Base-by-base conservation (phyloP, 2,113 vertebrate species). In the Lamprologus tigripictilis region DNA sequence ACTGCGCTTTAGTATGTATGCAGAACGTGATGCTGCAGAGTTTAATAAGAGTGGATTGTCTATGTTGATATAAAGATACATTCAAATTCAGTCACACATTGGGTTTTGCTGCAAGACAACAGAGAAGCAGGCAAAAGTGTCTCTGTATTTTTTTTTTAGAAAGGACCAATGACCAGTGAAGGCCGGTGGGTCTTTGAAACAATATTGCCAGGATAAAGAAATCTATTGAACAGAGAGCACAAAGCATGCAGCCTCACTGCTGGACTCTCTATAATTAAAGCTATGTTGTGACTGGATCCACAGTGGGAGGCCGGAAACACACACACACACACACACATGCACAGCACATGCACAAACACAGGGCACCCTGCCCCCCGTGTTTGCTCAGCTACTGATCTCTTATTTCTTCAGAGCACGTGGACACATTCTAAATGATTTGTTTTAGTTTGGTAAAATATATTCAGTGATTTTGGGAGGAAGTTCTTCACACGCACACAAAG, bases 261-360 rank as follows among this genome's bases (percentile, higher is more conserved):
- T 85, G 82, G 86, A 86, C 84, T 11, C 90, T 89, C 42, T 84
- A 82, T 95, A 93, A 95, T 95, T 90, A 91, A 92, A 92, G 88
- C 88, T 58, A 53, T 90, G 92, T 93, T 94, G 88, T 93, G 92
- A 95, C 90, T 92, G 90, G 84, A 82, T 88, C 83, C 92, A 89
- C 84, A 78, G 89, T 80, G 81, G 89, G 90, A 93, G 87, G 87
- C 92, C 63, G 37, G 87, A 93, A 83, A 85, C 84, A 90, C 89
- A 89, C 81, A 78, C 79, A 78, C 79, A 90, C 66, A 11, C 82
- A 61, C 14, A 19, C 28, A 61, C 57, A 61, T 1, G 3, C 58
- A 63, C 31, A 66, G 17, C 31, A 63, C 61, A 66, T n/a, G 61
- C 61, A 37, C 33, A 66, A n/a, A 66, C 61, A 66, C 31, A 47